Base-by-base conservation (phyloP, 1,140 invertebrate species). In the Drosophila melanica region DNA sequence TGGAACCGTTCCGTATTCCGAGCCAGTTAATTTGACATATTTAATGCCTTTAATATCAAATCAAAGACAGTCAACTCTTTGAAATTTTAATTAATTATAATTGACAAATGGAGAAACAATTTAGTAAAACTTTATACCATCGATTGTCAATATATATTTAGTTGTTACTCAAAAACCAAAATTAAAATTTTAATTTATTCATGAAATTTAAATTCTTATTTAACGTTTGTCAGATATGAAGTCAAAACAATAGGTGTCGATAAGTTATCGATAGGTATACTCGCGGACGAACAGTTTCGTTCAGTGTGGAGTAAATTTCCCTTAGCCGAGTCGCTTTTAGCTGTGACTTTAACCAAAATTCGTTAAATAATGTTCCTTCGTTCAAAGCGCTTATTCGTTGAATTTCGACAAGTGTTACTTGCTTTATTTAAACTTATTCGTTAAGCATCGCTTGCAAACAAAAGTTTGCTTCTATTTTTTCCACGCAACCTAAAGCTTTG, bases 1-100 rank as follows among this genome's bases (percentile, higher is more conserved):
- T 85, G 70, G 79, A 59, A 68, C 30, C 27, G 33, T 62, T 23
- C 47, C 48, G 42, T 45, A 45, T 53, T 45, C 14, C 33, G 18
- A 39, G 8, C 7, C 35, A 50, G 10, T 42, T n/a, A 20, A 16
- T 18, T n/a, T 12, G 11, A 53, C 41, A 20, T 14, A 54, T 48
- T 57, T 45, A 50, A 50, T 55, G 41, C 7, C 16, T 35, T 51
- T 51, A 30, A 51, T 33, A 8, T 33, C 5, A 16, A 16, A 18
- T 7, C 14, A 16, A 2, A 16, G n/a, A n/a, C 6, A 14, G 9
- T n/a, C 16, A 27, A 27, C 12, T n/a, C 7, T 14, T 41, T 4
- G n/a, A 12, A 4, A 2, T 5, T 41, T 14, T 2, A n/a, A 41
- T 41, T n/a, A 14, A n/a, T 0, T 7, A 14, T 14, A 14, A n/a